Base-by-base conservation (phyloP, 2,797 vertebrate species). In the Melanogrammus aeglefinus region DNA sequence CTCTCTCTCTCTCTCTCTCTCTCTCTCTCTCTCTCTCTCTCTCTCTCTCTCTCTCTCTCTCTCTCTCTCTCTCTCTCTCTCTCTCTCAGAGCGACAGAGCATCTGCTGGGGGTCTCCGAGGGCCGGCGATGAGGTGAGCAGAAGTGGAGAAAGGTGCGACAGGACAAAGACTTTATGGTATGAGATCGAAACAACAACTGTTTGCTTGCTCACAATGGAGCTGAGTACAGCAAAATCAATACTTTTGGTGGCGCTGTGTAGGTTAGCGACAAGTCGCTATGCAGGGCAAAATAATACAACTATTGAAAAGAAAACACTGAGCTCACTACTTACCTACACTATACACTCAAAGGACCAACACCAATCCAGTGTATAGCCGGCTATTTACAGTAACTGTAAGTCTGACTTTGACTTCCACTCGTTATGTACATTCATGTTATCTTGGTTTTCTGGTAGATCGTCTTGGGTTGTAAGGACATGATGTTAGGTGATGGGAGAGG, bases 11-110 rank as follows among this genome's bases (percentile, higher is more conserved):
- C 27, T 73, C 72, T 9, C 29, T 36, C 18, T 57, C 63, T 29
- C 5, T 57, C 21, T 31, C 31, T 31, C 31, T 31, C 31, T 31
- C n/a, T 70, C 36, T 24, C 72, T 33, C 31, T 4, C 31, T 33
- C 31, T 33, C 44, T 31, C 77, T 69, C 72, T 29, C 41, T 71
- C 73, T 57, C 27, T 73, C 73, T 57, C 27, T 73, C 72, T 7
- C 29, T 36, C 18, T 57, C 63, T 29, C 5, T 63, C 73, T 57
- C 27, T 73, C 73, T 57, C 27, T 73, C 72, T 9, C 29, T 36
- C 18, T 57, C 63, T 29, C 4, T 57, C 18, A 66, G 63, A 66
- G n/a, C n/a, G 24, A 66, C 63, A 29, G 63, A 69, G 9, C 63
- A 27, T 69, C 63, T 69, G 63, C 27, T 69, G 63, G 63, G 8